These are phyloP conservation scores for Oriolus oriolus DNA, from an alignment of 2,113 vertebrate genomes.

Conservation along the genomic window DNA sequence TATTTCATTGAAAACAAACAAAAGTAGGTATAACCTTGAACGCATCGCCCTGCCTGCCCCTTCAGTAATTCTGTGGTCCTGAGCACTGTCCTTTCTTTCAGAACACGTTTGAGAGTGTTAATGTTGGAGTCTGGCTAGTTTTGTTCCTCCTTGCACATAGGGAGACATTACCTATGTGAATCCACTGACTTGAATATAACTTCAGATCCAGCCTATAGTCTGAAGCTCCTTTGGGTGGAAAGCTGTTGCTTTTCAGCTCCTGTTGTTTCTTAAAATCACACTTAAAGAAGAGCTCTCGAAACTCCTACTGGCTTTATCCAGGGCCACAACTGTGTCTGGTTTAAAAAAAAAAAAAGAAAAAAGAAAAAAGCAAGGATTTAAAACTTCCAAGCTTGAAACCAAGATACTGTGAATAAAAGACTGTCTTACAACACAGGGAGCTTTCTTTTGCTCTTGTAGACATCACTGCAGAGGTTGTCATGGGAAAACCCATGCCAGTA, in stretches of 20 bases:
- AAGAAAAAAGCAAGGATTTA: neutral
- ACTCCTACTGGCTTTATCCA: neutral
- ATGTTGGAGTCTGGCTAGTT: neutral
- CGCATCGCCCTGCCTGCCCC: neutral
- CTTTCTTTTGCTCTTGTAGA: neutral
- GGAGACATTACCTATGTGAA: neutral
- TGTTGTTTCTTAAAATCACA: neutral
- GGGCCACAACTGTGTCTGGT: accelerated
- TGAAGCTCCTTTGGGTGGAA: neutral
- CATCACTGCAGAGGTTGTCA: neutral
- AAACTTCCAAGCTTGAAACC: neutral
- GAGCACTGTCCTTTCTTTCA: neutral
- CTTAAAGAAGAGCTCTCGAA: neutral
- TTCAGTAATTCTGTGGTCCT: neutral
- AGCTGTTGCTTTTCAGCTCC: neutral
- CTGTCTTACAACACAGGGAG: neutral
- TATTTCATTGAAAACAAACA: neutral
- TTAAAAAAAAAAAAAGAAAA: neutral
- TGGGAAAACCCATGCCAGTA: neutral
- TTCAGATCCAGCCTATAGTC: neutral
- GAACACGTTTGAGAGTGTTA: neutral
- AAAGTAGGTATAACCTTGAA: neutral
- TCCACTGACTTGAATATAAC: neutral
- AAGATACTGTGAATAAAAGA: neutral
- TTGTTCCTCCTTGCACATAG: neutral